Base-by-base conservation (phyloP, 2,888 invertebrate species). In the Drosophila nr. fundita region DNA sequence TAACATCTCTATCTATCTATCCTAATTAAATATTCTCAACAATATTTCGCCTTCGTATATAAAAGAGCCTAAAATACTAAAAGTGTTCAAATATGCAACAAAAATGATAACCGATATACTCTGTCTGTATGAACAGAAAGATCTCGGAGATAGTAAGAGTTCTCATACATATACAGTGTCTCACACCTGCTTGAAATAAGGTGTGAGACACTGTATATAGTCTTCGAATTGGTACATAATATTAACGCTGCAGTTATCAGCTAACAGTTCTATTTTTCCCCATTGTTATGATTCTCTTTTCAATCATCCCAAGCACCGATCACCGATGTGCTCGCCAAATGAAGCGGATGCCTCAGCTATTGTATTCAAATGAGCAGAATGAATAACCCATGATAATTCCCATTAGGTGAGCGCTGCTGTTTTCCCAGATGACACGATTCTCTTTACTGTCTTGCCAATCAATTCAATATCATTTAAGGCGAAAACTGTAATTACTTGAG, bases 391-490 rank as follows among this genome's bases (percentile, higher is more conserved):
- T 52, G n/a, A 52, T 36, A 52, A 50, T 52, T 52, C 36, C 29
- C 27, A 60, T 30, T 21, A 40, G 21, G 13, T n/a, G 29, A 29
- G 38, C 15, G 13, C 2, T 15, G 21, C 29, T 30, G n/a, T 30
- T 57, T 57, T 40, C 49, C 32, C 49, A 49, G n/a, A 27, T 34
- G n/a, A 50, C 34, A 5, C 27, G 49, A 27, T 49, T 24, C 48
- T 8, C 32, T 34, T 15, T 4, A 24, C 24, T 13, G 48, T 13
- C 34, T 50, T 10, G n/a, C 34, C 36, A 36, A 54, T 49, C 27
- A 21, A 64, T 54, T 49, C 27, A 65, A 67, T 65, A 49, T 38
- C 36, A 32, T 54, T 65, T 53, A 8, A 27, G 32, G 53, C 15
- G n/a, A 38, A 53, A 27, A 64, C 7, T 32, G 7, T 38, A 64